Evolutionary conservation across 2,888 invertebrate species (phyloP), one percentile per base, ranked within the genome.

Genomic region (Eurois occulta): DNA sequence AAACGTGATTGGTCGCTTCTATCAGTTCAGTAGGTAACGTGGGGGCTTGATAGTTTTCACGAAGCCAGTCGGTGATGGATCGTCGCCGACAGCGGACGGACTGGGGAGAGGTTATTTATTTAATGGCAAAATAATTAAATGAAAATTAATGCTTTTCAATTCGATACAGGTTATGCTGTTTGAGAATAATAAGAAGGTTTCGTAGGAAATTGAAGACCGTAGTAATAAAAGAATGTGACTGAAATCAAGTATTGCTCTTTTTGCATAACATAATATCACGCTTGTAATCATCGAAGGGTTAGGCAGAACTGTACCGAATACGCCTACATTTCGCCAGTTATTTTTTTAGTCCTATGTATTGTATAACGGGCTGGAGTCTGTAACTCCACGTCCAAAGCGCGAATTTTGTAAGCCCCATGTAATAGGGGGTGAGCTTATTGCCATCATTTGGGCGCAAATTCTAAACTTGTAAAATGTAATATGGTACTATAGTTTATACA

Each of bases 31-130:
- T 92, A 96, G 94, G 93, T 93, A 91, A 94, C 91, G 93, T 95
- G 88, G 94, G 93, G 94, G 93, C 94, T 94, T 84, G 75, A 83
- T 80, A 80, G 89, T 86, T 82, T 85, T 78, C 75, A 67, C 73
- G 84, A 75, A 80, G 86, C 89, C 95, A 96, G 96, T 96, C 96
- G 96, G 93, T 91, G 96, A 91, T 87, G 92, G 95, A 96, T 94
- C 94, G 96, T 94, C 93, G 92, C 91, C 95, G 96, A 83, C 96
- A 92, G 66, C 91, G 90, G 93, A 95, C 91, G 92, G 85, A 87
- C 83, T 48, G 71, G 80, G 90, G 89, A 88, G 84, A 58, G 58
- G 71, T 38, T 86, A 71, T 75, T 68, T 0, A 38, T 41, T 82
- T 84, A 68, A 64, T 48, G 28, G 8, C 24, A 58, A 41, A 64